These are phyloP conservation scores for Dolichoris vasculosae DNA, from an alignment of 1,140 invertebrate species.

Conservation along the genomic window DNA sequence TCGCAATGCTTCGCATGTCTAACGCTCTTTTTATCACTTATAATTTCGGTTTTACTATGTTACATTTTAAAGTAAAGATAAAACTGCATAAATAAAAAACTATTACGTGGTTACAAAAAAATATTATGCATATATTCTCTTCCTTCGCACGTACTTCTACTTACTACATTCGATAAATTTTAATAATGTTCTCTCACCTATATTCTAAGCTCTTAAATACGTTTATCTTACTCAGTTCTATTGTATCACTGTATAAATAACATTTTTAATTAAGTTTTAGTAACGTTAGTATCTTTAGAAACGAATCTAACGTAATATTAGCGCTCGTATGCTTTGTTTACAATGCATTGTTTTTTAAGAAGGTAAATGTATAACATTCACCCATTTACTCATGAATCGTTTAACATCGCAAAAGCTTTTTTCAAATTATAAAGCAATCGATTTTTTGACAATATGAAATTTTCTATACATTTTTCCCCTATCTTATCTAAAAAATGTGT, in stretches of 20 bases:
- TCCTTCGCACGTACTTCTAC: constrained; percentile 35
- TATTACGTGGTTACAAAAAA: constrained; percentile 1
- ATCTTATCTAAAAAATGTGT: constrained; percentile 33
- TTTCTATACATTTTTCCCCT: not conserved
- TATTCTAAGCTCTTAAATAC: not conserved
- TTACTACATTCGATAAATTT: not conserved
- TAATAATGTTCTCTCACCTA: not conserved
- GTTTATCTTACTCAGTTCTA: not conserved
- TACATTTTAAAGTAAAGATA: constrained; percentile 1
- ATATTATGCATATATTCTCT: constrained; percentile 15
- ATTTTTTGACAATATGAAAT: not conserved
- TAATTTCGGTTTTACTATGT: constrained; percentile 1
- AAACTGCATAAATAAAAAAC: not conserved
- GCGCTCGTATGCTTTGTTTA: too few relatives aligned
- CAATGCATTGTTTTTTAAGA: too few relatives aligned
- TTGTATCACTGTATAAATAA: not conserved
- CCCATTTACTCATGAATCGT: constrained; percentile 9
- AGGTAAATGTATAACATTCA: too few relatives aligned
- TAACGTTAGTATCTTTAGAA: too few relatives aligned
- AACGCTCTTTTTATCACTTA: constrained; percentile 40
- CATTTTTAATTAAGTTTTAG: too few relatives aligned
- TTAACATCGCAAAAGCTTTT: constrained; percentile 17
- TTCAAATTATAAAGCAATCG: constrained; percentile 26
- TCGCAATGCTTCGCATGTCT: constrained; percentile 40
- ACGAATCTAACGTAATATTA: too few relatives aligned